Conservation (phyloP, 2,797 vertebrate species). For the Bradypodion pumilum region DNA sequence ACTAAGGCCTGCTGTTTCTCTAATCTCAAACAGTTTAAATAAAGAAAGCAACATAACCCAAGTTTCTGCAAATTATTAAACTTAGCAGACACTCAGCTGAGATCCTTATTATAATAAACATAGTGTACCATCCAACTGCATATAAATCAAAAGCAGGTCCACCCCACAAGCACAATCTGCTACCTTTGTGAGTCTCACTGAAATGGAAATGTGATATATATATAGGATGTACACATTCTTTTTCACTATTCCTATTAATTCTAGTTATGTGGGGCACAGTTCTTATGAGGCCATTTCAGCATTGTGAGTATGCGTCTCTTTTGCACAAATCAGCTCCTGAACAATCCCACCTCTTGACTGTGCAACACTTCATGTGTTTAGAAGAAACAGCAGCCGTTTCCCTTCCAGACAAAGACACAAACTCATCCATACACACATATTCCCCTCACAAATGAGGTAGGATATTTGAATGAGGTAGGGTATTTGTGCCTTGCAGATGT, state of each 20-base stretch:
- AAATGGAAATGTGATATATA: neutral
- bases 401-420: no score
- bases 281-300: no score
- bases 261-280: neutral
- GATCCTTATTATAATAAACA: constrained; percentile 43
- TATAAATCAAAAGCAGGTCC: constrained; percentile 13
- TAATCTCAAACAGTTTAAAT: constrained; percentile 33
- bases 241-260: neutral
- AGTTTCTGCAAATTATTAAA: constrained; percentile 44
- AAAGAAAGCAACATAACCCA: constrained; percentile 32
- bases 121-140: constrained; percentile 34
- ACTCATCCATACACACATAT: no score
- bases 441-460: no score
- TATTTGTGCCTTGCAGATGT: no score
- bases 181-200: neutral
- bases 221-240: neutral
- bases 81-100: constrained; percentile 41
- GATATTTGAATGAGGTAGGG: no score
- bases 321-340: no score
- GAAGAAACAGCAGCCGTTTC: no score
- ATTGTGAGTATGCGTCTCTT: no score
- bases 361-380: no score
- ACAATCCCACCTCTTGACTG: no score
- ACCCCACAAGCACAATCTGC: neutral
- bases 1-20: constrained; percentile 45